A percentile compares a stretch with the other conserved stretches of the same genome.
These are phyloP conservation scores for Neotoma lepida DNA, from an alignment of 2,113 vertebrate genomes.

Conservation along the genomic window DNA sequence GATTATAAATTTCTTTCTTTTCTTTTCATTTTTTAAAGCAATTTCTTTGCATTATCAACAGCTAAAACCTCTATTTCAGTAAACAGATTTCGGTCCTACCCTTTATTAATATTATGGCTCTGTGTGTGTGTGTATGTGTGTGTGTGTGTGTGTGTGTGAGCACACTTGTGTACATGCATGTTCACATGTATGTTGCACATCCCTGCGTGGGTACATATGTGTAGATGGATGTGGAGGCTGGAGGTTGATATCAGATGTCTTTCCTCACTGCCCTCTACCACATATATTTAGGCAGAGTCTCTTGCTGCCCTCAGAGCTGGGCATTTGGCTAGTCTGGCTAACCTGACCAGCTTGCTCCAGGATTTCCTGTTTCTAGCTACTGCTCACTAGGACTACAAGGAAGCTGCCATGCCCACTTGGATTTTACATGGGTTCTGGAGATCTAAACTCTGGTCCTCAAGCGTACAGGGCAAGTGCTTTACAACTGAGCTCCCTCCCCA, in stretches of 20 bases:
- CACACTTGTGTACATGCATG: background rate
- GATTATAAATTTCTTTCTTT: conserved; percentile 49
- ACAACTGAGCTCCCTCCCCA: background rate
- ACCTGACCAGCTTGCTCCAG: background rate
- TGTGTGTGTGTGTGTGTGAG: background rate
- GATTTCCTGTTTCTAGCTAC: background rate
- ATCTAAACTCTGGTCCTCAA: background rate
- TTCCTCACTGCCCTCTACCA: background rate
- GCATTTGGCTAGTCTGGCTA: background rate
- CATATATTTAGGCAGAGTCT: background rate
- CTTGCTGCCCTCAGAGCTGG: background rate
- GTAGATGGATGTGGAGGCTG: background rate
- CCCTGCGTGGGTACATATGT: background rate
- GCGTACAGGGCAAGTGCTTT: background rate
- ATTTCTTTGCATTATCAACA: conserved; percentile 52
- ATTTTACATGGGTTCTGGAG: background rate
- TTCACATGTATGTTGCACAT: background rate
- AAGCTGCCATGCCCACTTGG: background rate
- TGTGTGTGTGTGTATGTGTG: background rate
- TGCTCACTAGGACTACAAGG: background rate
- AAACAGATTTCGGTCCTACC: background rate
- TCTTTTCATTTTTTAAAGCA: background rate
- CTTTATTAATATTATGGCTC: background rate
- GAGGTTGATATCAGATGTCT: background rate
- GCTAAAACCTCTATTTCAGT: conserved; percentile 47